Percentiles rank a stretch among this genome's conserved stretches.
Conservation (phyloP, 2,797 vertebrate species). For the Tragopan temminckii region DNA sequence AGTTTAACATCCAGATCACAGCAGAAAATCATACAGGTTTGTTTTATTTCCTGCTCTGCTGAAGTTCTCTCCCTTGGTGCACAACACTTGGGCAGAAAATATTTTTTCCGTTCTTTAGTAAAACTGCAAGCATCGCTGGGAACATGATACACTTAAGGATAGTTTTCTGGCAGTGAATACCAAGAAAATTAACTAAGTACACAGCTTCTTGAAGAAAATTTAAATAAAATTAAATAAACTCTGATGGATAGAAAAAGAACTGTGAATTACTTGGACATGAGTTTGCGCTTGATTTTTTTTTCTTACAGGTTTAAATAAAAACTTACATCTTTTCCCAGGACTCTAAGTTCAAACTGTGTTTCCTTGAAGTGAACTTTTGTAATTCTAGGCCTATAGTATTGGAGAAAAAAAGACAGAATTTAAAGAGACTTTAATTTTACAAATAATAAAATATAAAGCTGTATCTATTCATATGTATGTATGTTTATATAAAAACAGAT, state of each 20-base stretch:
- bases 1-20: not conserved
- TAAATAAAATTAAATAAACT: not conserved
- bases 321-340: slow-evolving; percentile 93
- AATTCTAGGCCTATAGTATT: slow-evolving; percentile 87
- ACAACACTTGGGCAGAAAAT: not conserved
- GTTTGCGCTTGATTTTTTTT: not conserved
- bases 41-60: not conserved
- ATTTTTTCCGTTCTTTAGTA: not conserved
- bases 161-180: not conserved
- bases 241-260: not conserved
- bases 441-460: not conserved
- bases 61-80: not conserved
- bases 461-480: not conserved
- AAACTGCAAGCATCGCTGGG: not conserved
- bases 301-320: slow-evolving; percentile 14
- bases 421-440: not conserved
- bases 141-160: not conserved
- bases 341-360: slow-evolving; percentile 90
- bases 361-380: slow-evolving; percentile 93
- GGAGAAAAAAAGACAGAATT: not conserved
- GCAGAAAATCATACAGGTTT: not conserved
- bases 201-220: not conserved
- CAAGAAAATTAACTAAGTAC: not conserved
- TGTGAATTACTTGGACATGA: not conserved
- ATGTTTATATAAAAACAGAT: not conserved